Evolutionary conservation across 2,888 invertebrate species (phyloP), one percentile per base, ranked within the genome.

Genomic region (Gibbula magus): DNA sequence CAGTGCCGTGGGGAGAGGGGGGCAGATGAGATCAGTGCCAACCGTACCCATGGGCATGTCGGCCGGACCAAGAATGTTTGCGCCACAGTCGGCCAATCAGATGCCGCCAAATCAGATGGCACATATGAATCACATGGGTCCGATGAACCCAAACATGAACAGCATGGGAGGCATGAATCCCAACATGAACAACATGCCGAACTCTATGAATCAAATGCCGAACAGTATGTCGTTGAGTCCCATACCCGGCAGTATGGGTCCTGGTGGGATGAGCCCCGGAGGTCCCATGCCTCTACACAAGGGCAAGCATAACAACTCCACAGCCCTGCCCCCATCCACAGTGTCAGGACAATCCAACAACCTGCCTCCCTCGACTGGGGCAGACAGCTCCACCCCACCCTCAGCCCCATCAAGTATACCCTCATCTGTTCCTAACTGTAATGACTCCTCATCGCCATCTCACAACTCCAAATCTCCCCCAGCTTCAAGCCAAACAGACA

Each of bases 51-150:
- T 70, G 70, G 53, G 53, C 10, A 54, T 75, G n/a, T 25, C 54
- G 0, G 53, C 29, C 18, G 25, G 35, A 35, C 53, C 75, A n/a
- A 32, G 75, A 16, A 75, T 75, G 75, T 75, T 53, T 54, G 75
- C 54, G 16, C 52, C 54, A 0, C 75, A 75, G 75, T 52, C 53
- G 1, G 70, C 70, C 70, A 70, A 70, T 70, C 52, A 75, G 32
- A 52, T 53, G 53, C 54, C 75, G n/a, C 32, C 75, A 25, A 75
- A 54, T 75, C 87, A 86, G 54, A 83, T 88, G 82, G 85, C 75
- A 79, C 86, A 89, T 79, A 85, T 89, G 86, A 88, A 87, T 81
- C 88, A 85, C 76, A 86, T 88, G 86, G 86, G 85, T 77, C 79
- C 82, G 39, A 83, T 82, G 74, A 85, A 81, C 73, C 83, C 84